A percentile compares a stretch with the other conserved stretches of the same genome.
Conservation (phyloP, 2,113 vertebrate genomes). For the Indicator indicator region DNA sequence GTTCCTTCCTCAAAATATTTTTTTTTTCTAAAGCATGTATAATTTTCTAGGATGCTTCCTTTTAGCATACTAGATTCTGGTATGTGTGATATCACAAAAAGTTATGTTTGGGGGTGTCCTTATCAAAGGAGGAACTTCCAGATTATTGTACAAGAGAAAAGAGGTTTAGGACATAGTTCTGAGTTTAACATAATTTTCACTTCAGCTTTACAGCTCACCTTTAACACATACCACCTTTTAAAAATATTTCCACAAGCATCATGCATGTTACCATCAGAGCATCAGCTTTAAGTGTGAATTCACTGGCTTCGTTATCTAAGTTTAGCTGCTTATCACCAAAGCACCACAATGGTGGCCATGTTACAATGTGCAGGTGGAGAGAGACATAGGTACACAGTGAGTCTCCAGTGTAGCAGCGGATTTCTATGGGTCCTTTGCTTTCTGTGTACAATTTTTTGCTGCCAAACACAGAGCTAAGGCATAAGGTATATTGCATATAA, state of each 20-base stretch:
- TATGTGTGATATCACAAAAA: conserved; percentile 26
- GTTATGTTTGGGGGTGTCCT: conserved; percentile 43
- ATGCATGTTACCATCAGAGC: neutral
- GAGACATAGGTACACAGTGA: neutral
- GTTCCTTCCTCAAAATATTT: neutral
- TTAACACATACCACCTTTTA: conserved; percentile 33
- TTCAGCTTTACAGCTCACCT: conserved; percentile 55
- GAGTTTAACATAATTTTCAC: conserved; percentile 54
- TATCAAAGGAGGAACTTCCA: conserved; percentile 43
- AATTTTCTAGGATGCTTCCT: neutral
- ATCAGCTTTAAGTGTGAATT: neutral
- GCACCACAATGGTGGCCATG: neutral
- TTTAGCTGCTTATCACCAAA: conserved; percentile 22
- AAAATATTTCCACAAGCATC: conserved; percentile 30
- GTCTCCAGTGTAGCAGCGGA: neutral
- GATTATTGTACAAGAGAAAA: conserved; percentile 22
- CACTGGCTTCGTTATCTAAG: neutral
- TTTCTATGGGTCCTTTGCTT: neutral
- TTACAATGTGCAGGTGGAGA: neutral
- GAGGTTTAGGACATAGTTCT: conserved; percentile 44
- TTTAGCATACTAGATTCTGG: conserved; percentile 21
- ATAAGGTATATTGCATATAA: rapidly evolving
- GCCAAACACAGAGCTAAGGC: rapidly evolving
- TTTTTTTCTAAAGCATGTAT: neutral
- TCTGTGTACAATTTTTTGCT: rapidly evolving